phyloP scores from a whole-genome alignment of 2,888 invertebrate genomes.

The Pandemis cinnamomeana region DNA sequence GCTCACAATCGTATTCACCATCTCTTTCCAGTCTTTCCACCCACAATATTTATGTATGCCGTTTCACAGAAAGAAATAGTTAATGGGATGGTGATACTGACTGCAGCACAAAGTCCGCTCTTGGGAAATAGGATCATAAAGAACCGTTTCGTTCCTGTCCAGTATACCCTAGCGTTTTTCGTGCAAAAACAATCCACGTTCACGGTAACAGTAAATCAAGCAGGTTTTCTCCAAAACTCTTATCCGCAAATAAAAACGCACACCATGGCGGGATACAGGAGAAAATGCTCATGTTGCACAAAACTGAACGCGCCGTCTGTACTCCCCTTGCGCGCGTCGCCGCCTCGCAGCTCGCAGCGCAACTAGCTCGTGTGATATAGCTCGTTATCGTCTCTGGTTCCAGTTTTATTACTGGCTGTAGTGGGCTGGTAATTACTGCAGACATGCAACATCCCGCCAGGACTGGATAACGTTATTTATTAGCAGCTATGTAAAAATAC shows the following conservation, averaged over 20 bases:
- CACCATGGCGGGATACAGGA: not conserved
- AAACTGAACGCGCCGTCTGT: not conserved
- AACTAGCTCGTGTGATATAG: not conserved
- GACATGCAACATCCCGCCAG: not conserved
- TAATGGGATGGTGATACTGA: too few relatives aligned
- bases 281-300: not conserved
- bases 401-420: not conserved
- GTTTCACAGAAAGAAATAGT: too few relatives aligned
- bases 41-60: too few relatives aligned
- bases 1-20: too few relatives aligned
- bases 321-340: not conserved
- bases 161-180: too few relatives aligned
- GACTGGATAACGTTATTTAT: not conserved
- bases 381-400: not conserved
- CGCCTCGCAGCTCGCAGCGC: not conserved
- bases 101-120: too few relatives aligned
- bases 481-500: not conserved
- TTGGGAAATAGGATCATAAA: too few relatives aligned
- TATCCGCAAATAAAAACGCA: too few relatives aligned
- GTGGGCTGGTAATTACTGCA: not conserved
- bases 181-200: not conserved
- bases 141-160: too few relatives aligned
- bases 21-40: too few relatives aligned
- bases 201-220: not conserved
- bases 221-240: not conserved